A percentile compares a stretch with the other conserved stretches of the same genome.
phyloP scores from a whole-genome alignment of 2,113 vertebrate species.

The Chlorodrepanis virens region DNA sequence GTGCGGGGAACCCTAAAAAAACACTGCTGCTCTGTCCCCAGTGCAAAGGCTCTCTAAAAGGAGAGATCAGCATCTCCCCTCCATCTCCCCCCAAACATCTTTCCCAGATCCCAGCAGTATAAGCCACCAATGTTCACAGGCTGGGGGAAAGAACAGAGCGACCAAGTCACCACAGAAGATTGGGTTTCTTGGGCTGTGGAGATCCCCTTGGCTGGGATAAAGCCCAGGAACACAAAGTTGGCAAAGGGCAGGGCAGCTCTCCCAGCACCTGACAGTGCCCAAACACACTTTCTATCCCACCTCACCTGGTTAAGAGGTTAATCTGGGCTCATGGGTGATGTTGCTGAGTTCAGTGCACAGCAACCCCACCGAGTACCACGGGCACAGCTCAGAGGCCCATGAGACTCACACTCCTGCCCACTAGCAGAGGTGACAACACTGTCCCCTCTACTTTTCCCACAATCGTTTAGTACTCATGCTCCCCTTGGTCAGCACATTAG shows the following conservation, averaged over 20 bases:
- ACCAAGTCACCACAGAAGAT: neutral
- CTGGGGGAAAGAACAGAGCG: neutral
- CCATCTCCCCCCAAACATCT: neutral
- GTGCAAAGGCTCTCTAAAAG: neutral
- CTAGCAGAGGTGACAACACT: neutral
- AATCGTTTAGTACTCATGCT: rapidly evolving
- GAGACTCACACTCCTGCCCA: neutral
- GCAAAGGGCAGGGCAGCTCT: neutral
- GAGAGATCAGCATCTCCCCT: neutral
- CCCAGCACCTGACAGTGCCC: neutral
- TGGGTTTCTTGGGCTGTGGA: neutral
- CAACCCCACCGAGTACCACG: rapidly evolving
- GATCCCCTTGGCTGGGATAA: neutral
- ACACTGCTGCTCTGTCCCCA: neutral
- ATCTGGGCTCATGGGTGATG: neutral
- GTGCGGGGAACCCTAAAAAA: neutral
- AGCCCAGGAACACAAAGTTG: neutral
- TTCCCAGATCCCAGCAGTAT: neutral
- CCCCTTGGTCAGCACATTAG: neutral
- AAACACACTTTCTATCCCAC: neutral
- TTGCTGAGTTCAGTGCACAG: rapidly evolving
- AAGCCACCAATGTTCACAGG: neutral
- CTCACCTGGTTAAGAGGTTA: neutral
- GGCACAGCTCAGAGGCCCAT: rapidly evolving
- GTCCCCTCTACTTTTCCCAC: neutral